Percentiles rank a stretch among this genome's conserved stretches.
Conservation (phyloP, 1,140 invertebrate species). For the Drosophila sechellia region DNA sequence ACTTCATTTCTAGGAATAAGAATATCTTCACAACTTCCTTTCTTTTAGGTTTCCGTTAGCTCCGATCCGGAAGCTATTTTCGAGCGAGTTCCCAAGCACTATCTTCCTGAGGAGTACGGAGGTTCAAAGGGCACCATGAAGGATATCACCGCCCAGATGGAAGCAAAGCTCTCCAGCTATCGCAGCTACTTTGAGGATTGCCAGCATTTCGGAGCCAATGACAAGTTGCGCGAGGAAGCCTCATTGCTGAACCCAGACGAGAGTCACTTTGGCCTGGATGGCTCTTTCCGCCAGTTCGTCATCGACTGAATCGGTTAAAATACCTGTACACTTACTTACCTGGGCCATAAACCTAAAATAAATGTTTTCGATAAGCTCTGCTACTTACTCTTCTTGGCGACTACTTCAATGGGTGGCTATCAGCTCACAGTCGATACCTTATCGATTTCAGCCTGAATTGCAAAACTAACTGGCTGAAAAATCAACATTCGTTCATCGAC, state of each 20-base stretch:
- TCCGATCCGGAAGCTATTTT: constrained; percentile 81
- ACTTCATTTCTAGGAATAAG: too few relatives aligned
- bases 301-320: constrained; percentile 58
- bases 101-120: constrained; percentile 86
- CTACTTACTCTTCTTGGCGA: constrained; percentile 9
- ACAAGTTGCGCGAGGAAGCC: constrained; percentile 85
- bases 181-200: constrained; percentile 85
- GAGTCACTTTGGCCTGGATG: constrained; percentile 86
- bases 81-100: constrained; percentile 84
- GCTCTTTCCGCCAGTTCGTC: constrained; percentile 85
- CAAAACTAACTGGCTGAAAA: constrained; percentile 12
- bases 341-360: constrained; percentile 36
- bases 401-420: constrained; percentile 30
- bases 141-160: constrained; percentile 85
- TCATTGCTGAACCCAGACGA: constrained; percentile 19
- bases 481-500: constrained; percentile 35
- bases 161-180: constrained; percentile 85
- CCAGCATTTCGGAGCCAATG: constrained; percentile 86
- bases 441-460: constrained; percentile 11
- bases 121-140: constrained; percentile 85
- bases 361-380: constrained; percentile 37
- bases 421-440: constrained; percentile 21
- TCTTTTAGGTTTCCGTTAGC: constrained; percentile 64
- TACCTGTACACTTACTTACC: background rate
- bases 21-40: background rate